These are phyloP conservation scores for Myiozetetes cayanensis DNA, from an alignment of 2,113 vertebrate genomes.

Conservation along the genomic window DNA sequence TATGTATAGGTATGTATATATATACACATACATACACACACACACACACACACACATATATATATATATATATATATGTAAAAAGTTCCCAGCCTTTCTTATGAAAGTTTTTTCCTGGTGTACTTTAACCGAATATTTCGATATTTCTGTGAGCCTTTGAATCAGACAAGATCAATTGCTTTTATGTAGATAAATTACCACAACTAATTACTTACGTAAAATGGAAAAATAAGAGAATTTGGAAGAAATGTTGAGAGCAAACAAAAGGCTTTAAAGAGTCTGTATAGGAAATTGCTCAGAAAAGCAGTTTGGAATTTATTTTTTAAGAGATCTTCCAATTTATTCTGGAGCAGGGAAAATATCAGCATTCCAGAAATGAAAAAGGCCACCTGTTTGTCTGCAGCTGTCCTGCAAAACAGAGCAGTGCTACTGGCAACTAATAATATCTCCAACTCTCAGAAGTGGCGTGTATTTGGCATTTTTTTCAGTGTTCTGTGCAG, in stretches of 20 bases:
- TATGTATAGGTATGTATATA: fast-evolving
- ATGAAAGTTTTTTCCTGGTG: not conserved
- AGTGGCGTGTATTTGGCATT: not conserved
- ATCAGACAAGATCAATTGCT: not conserved
- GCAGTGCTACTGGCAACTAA: not conserved
- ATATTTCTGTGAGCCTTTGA: not conserved
- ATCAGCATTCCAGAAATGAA: slow-evolving; percentile 15
- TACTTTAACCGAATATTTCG: not conserved
- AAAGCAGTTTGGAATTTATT: not conserved
- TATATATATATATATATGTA: not conserved
- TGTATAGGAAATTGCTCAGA: not conserved
- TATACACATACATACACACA: not conserved
- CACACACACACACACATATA: fast-evolving
- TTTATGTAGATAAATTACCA: not conserved
- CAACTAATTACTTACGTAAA: not conserved
- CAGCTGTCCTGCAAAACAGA: slow-evolving; percentile 37
- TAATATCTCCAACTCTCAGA: slow-evolving; percentile 9
- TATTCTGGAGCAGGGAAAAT: slow-evolving; percentile 29
- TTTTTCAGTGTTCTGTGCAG: not conserved
- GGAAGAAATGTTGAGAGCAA: not conserved
- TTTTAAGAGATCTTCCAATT: not conserved
- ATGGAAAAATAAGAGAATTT: not conserved
- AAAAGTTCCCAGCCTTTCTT: not conserved
- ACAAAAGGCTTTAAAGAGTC: not conserved
- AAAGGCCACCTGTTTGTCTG: slow-evolving; percentile 36